A percentile compares a stretch with the other conserved stretches of the same genome.
phyloP scores from a whole-genome alignment of 2,113 vertebrate genomes.

The Pygoscelis antarcticus region DNA sequence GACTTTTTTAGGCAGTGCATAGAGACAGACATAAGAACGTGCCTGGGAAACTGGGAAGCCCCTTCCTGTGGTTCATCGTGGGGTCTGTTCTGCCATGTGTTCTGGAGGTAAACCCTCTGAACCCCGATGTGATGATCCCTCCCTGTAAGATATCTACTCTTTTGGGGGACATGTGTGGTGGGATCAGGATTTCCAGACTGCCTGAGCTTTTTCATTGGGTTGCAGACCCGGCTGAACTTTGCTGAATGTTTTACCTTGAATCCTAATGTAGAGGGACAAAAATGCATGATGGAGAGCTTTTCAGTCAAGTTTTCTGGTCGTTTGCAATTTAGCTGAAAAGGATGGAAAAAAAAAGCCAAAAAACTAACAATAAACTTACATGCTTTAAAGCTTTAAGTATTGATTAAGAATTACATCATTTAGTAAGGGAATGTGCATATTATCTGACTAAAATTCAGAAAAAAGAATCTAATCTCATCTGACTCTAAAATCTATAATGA shows the following conservation, averaged over 20 bases:
- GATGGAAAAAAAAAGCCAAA: not conserved
- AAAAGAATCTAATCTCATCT: not conserved
- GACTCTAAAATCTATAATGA: not conserved
- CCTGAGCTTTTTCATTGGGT: not conserved
- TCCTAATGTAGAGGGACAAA: not conserved
- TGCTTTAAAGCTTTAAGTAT: not conserved
- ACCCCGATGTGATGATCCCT: not conserved
- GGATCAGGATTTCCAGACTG: not conserved
- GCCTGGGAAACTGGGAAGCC: not conserved
- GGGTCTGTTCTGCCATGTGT: not conserved
- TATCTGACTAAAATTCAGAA: not conserved
- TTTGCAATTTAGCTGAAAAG: not conserved
- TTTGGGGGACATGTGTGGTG: fast-evolving
- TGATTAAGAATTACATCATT: not conserved
- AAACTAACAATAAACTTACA: fast-evolving
- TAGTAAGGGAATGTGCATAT: not conserved
- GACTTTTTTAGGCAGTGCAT: not conserved
- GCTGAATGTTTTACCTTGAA: not conserved
- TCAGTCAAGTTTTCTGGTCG: not conserved
- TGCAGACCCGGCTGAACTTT: not conserved
- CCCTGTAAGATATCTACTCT: not conserved
- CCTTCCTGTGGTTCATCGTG: not conserved
- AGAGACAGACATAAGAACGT: not conserved
- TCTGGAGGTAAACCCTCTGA: not conserved
- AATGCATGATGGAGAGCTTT: not conserved